Percentiles rank a stretch among this genome's conserved stretches.
These are phyloP conservation scores for Enteromius thamalakanensis DNA, from an alignment of 2,797 vertebrate genomes.

Conservation along the genomic window DNA sequence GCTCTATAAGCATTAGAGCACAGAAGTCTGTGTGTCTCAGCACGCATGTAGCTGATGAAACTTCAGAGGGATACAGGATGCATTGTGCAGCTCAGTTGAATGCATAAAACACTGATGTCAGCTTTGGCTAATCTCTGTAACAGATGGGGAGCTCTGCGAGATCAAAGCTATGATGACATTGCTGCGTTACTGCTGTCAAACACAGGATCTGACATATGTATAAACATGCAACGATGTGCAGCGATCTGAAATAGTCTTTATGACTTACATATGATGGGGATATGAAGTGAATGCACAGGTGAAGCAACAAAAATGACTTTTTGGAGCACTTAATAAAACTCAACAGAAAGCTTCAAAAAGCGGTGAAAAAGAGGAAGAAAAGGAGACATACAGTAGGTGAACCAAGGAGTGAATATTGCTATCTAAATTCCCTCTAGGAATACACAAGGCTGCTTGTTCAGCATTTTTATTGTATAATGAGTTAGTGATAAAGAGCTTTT, in stretches of 20 bases:
- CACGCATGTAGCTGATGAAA: background rate
- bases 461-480: background rate
- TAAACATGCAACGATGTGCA: constrained; percentile 24
- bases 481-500: constrained; percentile 11
- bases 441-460: constrained; percentile 4
- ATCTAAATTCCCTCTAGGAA: background rate
- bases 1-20: constrained; percentile 29
- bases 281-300: background rate
- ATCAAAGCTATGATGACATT: constrained; percentile 32
- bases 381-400: background rate
- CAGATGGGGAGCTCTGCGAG: constrained; percentile 11
- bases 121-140: constrained; percentile 28
- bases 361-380: background rate
- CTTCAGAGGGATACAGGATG: constrained; percentile 22
- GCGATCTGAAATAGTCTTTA: background rate
- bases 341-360: constrained; percentile 1
- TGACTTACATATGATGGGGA: constrained; percentile 18
- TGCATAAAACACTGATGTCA: constrained; percentile 5
- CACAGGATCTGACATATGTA: constrained; percentile 13
- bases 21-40: constrained; percentile 10
- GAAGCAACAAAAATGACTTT: background rate
- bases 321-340: background rate
- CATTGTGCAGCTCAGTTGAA: background rate
- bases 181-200: constrained; percentile 27
- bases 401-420: background rate